Evolutionary conservation across 2,113 vertebrate genomes (phyloP), one percentile per base, ranked within the genome.

Genomic region (Pituophis catenifer): DNA sequence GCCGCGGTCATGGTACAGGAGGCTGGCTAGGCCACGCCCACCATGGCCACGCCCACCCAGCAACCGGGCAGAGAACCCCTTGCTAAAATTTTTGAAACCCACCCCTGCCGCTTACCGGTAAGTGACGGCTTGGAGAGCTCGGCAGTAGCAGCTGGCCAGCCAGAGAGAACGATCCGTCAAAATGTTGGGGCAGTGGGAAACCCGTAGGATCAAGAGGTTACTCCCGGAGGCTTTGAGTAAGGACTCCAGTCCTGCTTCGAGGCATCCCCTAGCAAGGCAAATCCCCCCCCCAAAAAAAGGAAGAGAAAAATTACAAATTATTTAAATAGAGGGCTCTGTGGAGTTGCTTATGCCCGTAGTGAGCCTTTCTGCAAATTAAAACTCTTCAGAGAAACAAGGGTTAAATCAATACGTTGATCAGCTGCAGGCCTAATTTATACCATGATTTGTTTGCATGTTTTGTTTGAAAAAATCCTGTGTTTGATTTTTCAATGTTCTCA

Each of bases 61-160:
- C 44, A 4, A 48, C 44, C 4, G 44, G 44, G 44, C 44, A 48
- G 44, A 48, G 44, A 48, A 48, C 3, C 44, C 44, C 44, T 48
- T 5, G 44, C 44, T 48, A 48, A 48, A 48, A 48, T 48, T 48
- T 48, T 48, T 48, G 44, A 48, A 48, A 0, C 44, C 44, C 44
- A 48, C 44, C 2, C 44, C 26, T 57, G n/a, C 48, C 6, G 21
- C 2, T 89, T 94, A 99, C 99, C 99, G 98, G 97, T 99, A 99
- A 0, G 99, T 99, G 94, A 99, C 99, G 0, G 99, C 99, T 96
- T 99, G 99, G 92, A 99, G 98, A 13, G 99, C 98, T 0, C 99
- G 98, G 97, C 99, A 99, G 98, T 99, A 99, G 98, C 99, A 99
- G 98, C 99, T 99, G 95, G 99, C 99, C 98, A 99, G 97, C 99